Percentiles rank a stretch among this genome's conserved stretches.
These are phyloP conservation scores for Rhabdomys dilectus DNA, from an alignment of 2,113 vertebrate genomes.

Conservation along the genomic window DNA sequence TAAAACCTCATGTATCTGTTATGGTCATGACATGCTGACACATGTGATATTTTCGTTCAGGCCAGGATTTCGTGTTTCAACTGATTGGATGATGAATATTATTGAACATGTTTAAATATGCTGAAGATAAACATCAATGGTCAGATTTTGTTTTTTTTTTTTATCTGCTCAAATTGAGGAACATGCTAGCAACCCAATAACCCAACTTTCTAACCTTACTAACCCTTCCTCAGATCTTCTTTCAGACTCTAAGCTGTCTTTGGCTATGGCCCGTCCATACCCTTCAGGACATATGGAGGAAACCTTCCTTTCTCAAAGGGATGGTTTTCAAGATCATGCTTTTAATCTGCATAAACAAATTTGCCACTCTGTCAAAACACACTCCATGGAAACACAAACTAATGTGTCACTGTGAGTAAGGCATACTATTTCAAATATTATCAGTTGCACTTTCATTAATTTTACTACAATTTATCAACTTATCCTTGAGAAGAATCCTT, in stretches of 20 bases:
- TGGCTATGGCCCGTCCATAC: not conserved
- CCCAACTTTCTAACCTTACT: not conserved
- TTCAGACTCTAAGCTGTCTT: not conserved
- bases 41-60: not conserved
- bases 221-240: not conserved
- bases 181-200: not conserved
- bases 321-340: not conserved
- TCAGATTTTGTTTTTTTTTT: not conserved
- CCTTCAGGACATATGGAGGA: not conserved
- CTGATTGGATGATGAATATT: not conserved
- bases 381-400: slow-evolving; percentile 27
- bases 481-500: slow-evolving; percentile 8
- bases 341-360: slow-evolving; percentile 33
- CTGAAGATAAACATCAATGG: not conserved
- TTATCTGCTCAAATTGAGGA: not conserved
- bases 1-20: not conserved
- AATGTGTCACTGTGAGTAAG: slow-evolving; percentile 6
- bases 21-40: not conserved
- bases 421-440: slow-evolving; percentile 39
- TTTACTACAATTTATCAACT: slow-evolving; percentile 26
- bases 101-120: slow-evolving; percentile 35
- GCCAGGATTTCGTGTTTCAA: slow-evolving; percentile 33
- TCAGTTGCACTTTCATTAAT: slow-evolving; percentile 10
- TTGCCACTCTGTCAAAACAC: slow-evolving; percentile 8
- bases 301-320: not conserved